Conservation (phyloP, 2,113 vertebrate genomes). For the Colaptes auratus region DNA sequence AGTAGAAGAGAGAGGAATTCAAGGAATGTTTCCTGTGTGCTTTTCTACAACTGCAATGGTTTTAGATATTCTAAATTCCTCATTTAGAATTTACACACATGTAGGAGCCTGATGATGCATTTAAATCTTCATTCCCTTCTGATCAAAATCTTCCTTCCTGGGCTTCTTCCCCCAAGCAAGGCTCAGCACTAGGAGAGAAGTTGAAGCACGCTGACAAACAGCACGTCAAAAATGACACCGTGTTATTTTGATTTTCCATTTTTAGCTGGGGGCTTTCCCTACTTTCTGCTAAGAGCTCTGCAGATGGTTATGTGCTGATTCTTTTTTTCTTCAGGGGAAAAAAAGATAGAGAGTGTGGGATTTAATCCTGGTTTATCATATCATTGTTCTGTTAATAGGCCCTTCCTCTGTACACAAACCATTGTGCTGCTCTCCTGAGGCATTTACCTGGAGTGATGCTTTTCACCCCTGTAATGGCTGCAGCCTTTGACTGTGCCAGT, state of each 20-base stretch:
- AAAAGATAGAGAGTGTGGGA: not conserved
- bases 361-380: not conserved
- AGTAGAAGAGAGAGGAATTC: not conserved
- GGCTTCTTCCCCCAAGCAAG: not conserved
- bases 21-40: not conserved
- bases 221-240: not conserved
- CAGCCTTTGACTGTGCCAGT: not conserved
- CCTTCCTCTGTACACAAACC: not conserved
- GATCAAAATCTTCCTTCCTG: rapidly evolving
- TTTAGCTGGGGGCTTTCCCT: not conserved
- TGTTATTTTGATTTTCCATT: not conserved
- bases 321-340: too few relatives aligned
- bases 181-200: not conserved
- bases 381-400: not conserved
- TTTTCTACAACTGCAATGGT: not conserved
- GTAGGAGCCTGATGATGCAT: not conserved
- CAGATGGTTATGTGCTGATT: not conserved
- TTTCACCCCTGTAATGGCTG: not conserved
- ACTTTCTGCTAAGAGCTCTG: not conserved
- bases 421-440: not conserved
- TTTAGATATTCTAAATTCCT: not conserved
- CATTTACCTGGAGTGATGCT: not conserved
- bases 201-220: not conserved
- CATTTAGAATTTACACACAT: not conserved
- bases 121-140: not conserved